Percentiles rank a stretch among this genome's conserved stretches.
These are phyloP conservation scores for Streptopelia turtur DNA, from an alignment of 2,797 vertebrate species.

Conservation along the genomic window DNA sequence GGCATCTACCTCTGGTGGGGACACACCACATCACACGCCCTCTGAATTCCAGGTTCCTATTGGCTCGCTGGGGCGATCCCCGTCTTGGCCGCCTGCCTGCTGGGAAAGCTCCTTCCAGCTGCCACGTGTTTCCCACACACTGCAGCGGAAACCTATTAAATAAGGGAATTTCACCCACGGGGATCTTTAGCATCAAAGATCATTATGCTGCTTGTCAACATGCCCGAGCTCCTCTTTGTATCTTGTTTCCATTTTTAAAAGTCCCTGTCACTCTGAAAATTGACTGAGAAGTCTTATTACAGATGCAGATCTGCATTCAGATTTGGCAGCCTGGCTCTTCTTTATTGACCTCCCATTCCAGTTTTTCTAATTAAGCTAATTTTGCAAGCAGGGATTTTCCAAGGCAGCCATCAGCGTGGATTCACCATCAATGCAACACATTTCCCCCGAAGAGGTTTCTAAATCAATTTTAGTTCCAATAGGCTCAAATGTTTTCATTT, in stretches of 20 bases:
- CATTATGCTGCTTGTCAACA: neutral
- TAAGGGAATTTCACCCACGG: neutral
- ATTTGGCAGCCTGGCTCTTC: neutral
- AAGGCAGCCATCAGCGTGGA: neutral
- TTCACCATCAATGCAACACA: conserved; percentile 33
- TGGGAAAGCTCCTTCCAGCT: neutral
- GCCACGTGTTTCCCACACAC: neutral
- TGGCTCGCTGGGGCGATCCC: neutral
- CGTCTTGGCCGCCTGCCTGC: neutral
- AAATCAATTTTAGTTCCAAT: conserved; percentile 66
- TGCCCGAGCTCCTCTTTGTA: neutral
- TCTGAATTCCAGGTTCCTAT: rapidly evolving
- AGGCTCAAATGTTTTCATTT: conserved; percentile 70
- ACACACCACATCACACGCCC: neutral
- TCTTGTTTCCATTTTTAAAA: neutral
- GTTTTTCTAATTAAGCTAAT: neutral
- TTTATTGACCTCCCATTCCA: neutral
- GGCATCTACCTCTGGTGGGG: neutral
- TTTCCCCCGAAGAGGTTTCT: conserved; percentile 38
- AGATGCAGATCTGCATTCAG: neutral
- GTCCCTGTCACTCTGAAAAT: neutral
- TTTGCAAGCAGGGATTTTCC: neutral
- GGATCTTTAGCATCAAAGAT: neutral
- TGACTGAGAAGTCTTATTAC: neutral
- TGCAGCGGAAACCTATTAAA: neutral